Evolutionary conservation across 2,888 invertebrate genomes (phyloP).

Genomic region (Calliphora vomitoria): DNA sequence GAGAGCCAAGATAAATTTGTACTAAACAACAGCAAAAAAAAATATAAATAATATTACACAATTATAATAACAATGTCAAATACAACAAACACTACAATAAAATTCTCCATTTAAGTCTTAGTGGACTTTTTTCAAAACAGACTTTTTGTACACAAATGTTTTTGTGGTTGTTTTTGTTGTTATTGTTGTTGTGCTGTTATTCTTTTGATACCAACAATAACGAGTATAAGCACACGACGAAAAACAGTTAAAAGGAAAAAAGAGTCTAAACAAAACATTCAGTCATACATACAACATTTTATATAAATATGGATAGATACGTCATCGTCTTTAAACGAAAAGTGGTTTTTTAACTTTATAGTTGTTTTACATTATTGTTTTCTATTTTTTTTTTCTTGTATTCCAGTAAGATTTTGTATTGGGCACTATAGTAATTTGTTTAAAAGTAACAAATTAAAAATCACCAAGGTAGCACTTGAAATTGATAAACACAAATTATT

Average conservation of each 20-base stretch:
- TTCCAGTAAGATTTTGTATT: conserved; percentile 20
- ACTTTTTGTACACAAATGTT: conserved; percentile 33
- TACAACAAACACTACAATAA: conserved; percentile 46
- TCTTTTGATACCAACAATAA: conserved; percentile 44
- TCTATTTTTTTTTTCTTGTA: conserved; percentile 6
- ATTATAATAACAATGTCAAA: conserved; percentile 68
- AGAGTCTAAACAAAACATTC: conserved; percentile 52
- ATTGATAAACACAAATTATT: conserved; percentile 46
- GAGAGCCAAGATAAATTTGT: conserved; percentile 33
- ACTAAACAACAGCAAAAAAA: conserved; percentile 13
- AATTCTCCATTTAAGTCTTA: conserved; percentile 47
- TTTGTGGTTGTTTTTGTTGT: conserved; percentile 49
- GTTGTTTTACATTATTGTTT: conserved; percentile 38
- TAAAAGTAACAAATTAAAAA: conserved; percentile 29
- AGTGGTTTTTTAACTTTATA: conserved; percentile 55
- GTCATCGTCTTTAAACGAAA: conserved; percentile 68
- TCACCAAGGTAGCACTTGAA: conserved; percentile 69
- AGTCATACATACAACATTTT: conserved; percentile 52
- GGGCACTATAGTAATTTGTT: conserved; percentile 36
- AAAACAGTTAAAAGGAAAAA: conserved; percentile 66
- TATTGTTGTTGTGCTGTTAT: conserved; percentile 1
- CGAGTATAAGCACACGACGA: conserved; percentile 48
- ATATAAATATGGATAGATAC: conserved; percentile 50
- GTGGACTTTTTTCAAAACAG: conserved; percentile 44
- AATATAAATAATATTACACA: conserved; percentile 66